Evolutionary conservation across 2,888 invertebrate genomes (phyloP).

Genomic region (Lydus trimaculatus): DNA sequence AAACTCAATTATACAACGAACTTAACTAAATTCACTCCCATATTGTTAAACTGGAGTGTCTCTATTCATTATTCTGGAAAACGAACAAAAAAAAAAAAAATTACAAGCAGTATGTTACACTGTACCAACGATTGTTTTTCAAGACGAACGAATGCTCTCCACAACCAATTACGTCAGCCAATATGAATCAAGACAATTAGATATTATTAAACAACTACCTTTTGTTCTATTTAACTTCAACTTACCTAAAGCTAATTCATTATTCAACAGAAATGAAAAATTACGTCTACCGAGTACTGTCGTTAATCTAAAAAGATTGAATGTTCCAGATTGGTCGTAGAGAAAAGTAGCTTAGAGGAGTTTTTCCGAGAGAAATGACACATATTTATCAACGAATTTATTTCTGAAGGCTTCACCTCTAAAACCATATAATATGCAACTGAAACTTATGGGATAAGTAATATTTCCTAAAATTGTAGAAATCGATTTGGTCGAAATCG

Average conservation of each 20-base stretch:
- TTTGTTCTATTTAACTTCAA: not conserved
- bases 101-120: not conserved
- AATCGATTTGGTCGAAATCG: not conserved
- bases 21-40: constrained; percentile 2
- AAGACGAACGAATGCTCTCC: no score
- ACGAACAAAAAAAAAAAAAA: not conserved
- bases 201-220: not conserved
- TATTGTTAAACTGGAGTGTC: not conserved
- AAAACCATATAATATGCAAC: no score
- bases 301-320: not conserved
- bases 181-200: not conserved
- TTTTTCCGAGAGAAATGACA: not conserved
- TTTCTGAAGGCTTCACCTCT: no score
- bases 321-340: not conserved
- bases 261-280: no score
- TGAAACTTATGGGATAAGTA: no score
- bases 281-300: not conserved
- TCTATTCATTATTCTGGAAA: not conserved
- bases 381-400: not conserved
- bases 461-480: no score
- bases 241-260: not conserved
- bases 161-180: not conserved
- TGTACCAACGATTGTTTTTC: not conserved
- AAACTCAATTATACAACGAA: not conserved
- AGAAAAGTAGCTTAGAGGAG: no score